A percentile compares a stretch with the other conserved stretches of the same genome.
Evolutionary conservation across 2,888 invertebrate species (phyloP).

Genomic region (Alviniconcha strummeri): DNA sequence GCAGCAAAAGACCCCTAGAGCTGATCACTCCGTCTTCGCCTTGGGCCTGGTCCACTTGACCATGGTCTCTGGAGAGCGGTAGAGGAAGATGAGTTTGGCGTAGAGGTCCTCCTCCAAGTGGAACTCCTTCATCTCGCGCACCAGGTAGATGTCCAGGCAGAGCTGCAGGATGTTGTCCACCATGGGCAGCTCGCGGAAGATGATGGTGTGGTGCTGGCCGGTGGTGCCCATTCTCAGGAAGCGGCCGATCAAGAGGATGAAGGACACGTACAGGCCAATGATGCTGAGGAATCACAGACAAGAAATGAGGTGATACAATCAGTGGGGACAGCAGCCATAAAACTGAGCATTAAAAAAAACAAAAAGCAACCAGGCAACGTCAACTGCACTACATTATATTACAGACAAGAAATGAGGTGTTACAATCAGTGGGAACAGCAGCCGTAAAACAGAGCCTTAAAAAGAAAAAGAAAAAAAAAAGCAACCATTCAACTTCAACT

Average conservation of each 20-base stretch:
- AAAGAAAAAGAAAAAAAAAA: too few relatives aligned
- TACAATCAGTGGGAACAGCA: too few relatives aligned
- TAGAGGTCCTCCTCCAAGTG: constrained; percentile 97
- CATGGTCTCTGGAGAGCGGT: constrained; percentile 95
- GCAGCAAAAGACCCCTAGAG: too few relatives aligned
- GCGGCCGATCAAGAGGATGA: constrained; percentile 94
- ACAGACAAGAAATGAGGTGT: too few relatives aligned
- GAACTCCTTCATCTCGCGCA: constrained; percentile 94
- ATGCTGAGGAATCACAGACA: constrained; percentile 76
- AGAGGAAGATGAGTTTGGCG: constrained; percentile 98
- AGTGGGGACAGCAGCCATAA: too few relatives aligned
- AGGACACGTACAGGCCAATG: constrained; percentile 95
- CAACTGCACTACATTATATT: too few relatives aligned
- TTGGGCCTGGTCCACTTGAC: constrained; percentile 80
- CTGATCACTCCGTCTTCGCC: constrained; percentile 22
- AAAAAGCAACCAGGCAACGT: too few relatives aligned
- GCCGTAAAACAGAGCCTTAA: neutral
- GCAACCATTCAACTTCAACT: neutral
- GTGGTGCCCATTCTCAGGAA: constrained; percentile 88
- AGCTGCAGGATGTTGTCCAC: constrained; percentile 78
- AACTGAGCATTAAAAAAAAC: too few relatives aligned
- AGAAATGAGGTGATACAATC: too few relatives aligned
- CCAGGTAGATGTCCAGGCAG: constrained; percentile 80
- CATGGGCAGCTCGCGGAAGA: constrained; percentile 79
- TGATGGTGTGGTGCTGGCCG: constrained; percentile 88